phyloP scores from a whole-genome alignment of 1,140 invertebrate genomes.

The Drosophila hydei region DNA sequence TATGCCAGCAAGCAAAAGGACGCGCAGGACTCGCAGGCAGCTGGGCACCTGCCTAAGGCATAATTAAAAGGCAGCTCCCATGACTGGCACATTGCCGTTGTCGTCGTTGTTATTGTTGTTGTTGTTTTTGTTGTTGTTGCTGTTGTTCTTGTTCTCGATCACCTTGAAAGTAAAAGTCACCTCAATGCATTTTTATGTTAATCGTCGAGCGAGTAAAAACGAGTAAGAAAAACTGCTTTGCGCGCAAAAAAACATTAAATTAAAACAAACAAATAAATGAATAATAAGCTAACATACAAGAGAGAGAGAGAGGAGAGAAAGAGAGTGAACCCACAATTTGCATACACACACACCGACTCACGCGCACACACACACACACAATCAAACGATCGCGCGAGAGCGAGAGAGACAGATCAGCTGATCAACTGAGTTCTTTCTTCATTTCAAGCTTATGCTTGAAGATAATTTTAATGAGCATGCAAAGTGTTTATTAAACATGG shows the following conservation, averaged over 20 bases:
- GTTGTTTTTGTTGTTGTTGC: constrained; percentile 13
- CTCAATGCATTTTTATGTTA: constrained; percentile 77
- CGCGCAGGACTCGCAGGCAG: constrained; percentile 15
- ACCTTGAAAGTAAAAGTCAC: constrained; percentile 79
- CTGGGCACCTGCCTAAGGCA: constrained; percentile 56
- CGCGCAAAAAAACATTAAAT: constrained; percentile 79
- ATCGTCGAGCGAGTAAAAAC: constrained; percentile 45
- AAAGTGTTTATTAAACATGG: constrained; percentile 70
- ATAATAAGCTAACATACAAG: constrained; percentile 60
- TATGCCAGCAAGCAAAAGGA: constrained; percentile 57
- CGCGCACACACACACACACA: background rate
- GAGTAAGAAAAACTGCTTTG: constrained; percentile 44
- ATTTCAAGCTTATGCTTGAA: constrained; percentile 54
- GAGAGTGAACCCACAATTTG: constrained; percentile 49
- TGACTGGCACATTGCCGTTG: constrained; percentile 53
- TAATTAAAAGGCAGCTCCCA: constrained; percentile 56
- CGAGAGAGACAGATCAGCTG: constrained; percentile 21
- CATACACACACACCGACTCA: constrained; percentile 40
- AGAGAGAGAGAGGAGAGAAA: no score
- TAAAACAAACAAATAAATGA: constrained; percentile 83
- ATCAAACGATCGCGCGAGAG: constrained; percentile 20
- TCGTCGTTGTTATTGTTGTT: constrained; percentile 18
- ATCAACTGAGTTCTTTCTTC: constrained; percentile 1
- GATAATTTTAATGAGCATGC: constrained; percentile 78
- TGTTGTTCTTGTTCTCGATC: constrained; percentile 51